phyloP scores from a whole-genome alignment of 2,113 vertebrate genomes.

The Athene noctua region DNA sequence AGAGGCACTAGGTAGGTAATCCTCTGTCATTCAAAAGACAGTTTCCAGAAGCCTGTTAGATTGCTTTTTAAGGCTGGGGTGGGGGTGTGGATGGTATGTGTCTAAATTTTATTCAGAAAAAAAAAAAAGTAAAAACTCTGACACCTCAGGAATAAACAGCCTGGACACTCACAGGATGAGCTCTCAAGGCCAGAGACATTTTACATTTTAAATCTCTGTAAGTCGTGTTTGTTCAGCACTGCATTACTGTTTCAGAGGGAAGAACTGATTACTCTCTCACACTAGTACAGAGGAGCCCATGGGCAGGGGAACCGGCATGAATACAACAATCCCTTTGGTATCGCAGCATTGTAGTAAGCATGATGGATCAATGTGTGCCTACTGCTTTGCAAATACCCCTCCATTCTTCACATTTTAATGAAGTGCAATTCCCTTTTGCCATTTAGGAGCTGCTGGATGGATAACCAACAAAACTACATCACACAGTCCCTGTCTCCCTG shows the following conservation, averaged over 20 bases:
- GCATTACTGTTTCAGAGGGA: background rate
- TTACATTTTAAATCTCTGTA: background rate
- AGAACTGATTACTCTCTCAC: background rate
- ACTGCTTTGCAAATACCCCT: background rate
- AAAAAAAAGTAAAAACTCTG: background rate
- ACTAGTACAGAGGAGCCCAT: background rate
- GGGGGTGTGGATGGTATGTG: rapidly evolving
- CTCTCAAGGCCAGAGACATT: background rate
- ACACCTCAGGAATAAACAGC: background rate
- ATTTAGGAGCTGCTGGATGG: background rate
- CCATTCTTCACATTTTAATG: background rate
- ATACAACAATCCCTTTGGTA: background rate
- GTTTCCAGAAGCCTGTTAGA: background rate
- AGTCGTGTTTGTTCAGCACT: background rate
- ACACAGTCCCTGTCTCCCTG: background rate
- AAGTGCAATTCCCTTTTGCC: background rate
- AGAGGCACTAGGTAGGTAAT: background rate
- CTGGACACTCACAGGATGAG: background rate
- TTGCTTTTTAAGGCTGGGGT: background rate
- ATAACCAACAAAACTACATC: background rate
- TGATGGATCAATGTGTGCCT: rapidly evolving
- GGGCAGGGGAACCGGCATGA: background rate
- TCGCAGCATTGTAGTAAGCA: background rate
- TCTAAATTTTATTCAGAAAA: background rate
- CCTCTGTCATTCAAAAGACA: background rate